Evolutionary conservation across 2,888 invertebrate genomes (phyloP).

Genomic region (Drosophila dives): DNA sequence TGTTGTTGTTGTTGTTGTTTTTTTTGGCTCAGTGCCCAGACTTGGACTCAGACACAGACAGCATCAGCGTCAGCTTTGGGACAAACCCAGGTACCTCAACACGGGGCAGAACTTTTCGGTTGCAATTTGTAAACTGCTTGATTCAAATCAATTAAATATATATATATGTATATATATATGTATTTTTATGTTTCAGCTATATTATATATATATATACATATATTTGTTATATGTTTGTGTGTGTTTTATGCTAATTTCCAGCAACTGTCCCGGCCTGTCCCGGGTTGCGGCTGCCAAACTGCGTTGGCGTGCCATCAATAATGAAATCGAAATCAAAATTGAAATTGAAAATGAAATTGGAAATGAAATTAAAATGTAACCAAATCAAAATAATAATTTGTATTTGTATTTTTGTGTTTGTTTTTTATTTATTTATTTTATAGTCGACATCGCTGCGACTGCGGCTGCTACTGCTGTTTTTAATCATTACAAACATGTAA

Average conservation of each 20-base stretch:
- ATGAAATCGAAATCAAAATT: constrained; percentile 42
- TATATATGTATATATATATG: neutral
- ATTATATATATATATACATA: neutral
- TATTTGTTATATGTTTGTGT: no score
- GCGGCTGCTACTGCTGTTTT: constrained; percentile 18
- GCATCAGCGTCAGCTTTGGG: constrained; percentile 20
- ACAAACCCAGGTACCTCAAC: constrained; percentile 16
- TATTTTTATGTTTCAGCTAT: constrained; percentile 18
- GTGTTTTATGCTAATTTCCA: constrained; percentile 44
- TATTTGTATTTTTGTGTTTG: constrained; percentile 15
- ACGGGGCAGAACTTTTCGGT: constrained; percentile 44
- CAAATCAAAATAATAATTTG: constrained; percentile 64
- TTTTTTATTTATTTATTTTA: constrained; percentile 48
- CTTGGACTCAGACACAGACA: constrained; percentile 11
- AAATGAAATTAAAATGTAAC: constrained; percentile 50
- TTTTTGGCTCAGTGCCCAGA: constrained; percentile 22
- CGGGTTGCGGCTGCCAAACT: constrained; percentile 11
- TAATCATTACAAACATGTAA: constrained; percentile 39
- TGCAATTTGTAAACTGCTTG: constrained; percentile 17
- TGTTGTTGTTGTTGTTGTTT: no score
- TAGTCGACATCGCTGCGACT: constrained; percentile 24
- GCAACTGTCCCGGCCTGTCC: constrained; percentile 8
- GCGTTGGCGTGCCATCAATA: constrained; percentile 37
- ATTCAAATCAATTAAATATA: neutral
- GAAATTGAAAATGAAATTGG: constrained; percentile 56